A percentile compares a stretch with the other conserved stretches of the same genome.
Evolutionary conservation across 1,140 invertebrate species (phyloP).

Genomic region (Formica exsecta): DNA sequence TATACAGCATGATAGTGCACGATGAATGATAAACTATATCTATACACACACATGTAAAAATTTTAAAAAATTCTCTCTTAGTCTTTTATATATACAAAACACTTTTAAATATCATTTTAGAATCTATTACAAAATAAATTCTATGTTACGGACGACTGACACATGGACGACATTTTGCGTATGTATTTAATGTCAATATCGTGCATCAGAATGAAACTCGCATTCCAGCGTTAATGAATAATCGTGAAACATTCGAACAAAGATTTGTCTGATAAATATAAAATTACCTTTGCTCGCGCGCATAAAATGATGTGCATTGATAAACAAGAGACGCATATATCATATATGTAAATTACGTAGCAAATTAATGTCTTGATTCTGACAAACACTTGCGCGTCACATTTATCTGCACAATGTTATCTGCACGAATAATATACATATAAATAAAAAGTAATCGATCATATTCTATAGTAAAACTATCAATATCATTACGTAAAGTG

Average conservation of each 20-base stretch:
- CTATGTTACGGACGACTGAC: neutral
- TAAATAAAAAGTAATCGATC: no score
- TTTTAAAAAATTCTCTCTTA: no score
- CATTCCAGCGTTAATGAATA: neutral
- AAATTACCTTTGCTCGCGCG: slow-evolving; percentile 23
- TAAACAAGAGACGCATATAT: neutral
- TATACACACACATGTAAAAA: no score
- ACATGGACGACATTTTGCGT: neutral
- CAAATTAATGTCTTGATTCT: neutral
- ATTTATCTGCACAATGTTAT: neutral
- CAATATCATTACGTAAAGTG: neutral
- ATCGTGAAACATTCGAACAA: neutral
- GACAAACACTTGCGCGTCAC: neutral
- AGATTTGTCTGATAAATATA: slow-evolving; percentile 24
- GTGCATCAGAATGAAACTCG: neutral
- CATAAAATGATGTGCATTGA: neutral
- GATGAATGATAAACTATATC: no score
- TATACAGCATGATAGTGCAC: no score
- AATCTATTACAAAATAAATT: neutral
- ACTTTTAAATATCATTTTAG: neutral
- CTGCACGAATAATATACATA: neutral
- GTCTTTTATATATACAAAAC: neutral
- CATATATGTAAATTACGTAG: neutral
- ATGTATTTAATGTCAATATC: neutral
- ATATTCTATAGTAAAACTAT: neutral